Percentiles rank a stretch among this genome's conserved stretches.
Evolutionary conservation across 2,888 invertebrate species (phyloP).

Genomic region (Mayetiola destructor): DNA sequence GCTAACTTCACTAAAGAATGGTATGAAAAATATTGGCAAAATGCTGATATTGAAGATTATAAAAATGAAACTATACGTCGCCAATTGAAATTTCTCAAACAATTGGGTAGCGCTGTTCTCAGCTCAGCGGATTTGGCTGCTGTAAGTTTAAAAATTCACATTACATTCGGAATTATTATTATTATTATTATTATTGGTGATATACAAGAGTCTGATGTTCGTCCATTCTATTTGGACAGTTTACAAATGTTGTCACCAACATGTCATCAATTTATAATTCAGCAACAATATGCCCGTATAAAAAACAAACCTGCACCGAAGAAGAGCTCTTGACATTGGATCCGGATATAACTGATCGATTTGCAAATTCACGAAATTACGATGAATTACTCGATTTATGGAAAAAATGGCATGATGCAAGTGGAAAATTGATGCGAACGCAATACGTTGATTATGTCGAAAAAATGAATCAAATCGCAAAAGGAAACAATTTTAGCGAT

Average conservation of each 20-base stretch:
- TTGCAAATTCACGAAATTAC: conserved; percentile 25
- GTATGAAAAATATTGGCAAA: conserved; percentile 31
- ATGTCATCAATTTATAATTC: conserved; percentile 30
- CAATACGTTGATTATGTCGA: conserved; percentile 37
- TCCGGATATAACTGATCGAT: conserved; percentile 19
- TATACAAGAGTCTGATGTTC: background rate
- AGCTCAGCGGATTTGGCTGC: conserved; percentile 28
- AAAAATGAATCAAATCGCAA: conserved; percentile 39
- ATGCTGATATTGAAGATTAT: conserved; percentile 26
- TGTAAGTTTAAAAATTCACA: conserved; percentile 23
- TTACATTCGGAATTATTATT: conserved; percentile 15
- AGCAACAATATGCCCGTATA: conserved; percentile 28
- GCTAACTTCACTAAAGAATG: conserved; percentile 32
- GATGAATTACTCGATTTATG: conserved; percentile 34
- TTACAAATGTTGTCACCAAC: conserved; percentile 17
- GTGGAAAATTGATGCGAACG: conserved; percentile 37
- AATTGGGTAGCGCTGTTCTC: conserved; percentile 38
- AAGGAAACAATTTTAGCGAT: conserved; percentile 25
- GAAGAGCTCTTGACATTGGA: background rate
- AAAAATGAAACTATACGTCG: conserved; percentile 33
- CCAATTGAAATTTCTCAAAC: conserved; percentile 34
- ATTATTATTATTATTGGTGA: background rate
- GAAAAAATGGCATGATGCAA: conserved; percentile 39
- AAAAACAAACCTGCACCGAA: conserved; percentile 21
- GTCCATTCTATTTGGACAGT: conserved; percentile 20